Conservation (phyloP, 2,888 invertebrate genomes). For the Dasypogon diadema region DNA sequence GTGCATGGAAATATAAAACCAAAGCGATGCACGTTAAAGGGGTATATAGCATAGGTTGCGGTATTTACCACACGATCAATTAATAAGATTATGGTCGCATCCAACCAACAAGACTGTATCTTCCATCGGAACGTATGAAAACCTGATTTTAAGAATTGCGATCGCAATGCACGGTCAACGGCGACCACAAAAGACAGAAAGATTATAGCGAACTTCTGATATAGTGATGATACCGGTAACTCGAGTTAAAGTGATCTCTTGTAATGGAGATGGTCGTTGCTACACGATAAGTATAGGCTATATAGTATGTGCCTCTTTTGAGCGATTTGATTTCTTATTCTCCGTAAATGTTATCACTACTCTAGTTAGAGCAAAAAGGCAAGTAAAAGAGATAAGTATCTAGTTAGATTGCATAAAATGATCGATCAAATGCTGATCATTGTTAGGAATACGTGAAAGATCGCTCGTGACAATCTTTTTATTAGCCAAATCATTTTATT, state of each 20-base stretch:
- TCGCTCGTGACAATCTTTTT: not conserved
- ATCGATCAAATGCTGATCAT: constrained; percentile 27
- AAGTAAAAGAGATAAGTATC: constrained; percentile 23
- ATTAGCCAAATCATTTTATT: not conserved
- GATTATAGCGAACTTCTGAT: constrained; percentile 44
- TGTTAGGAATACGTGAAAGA: not conserved
- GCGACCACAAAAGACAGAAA: constrained; percentile 50
- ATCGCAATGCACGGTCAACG: constrained; percentile 46
- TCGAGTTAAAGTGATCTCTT: constrained; percentile 47
- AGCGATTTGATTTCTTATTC: constrained; percentile 36
- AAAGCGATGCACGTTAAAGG: not conserved
- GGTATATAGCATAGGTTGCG: constrained; percentile 43
- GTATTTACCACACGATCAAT: constrained; percentile 57
- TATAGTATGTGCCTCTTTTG: not conserved
- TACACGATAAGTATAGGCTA: constrained; percentile 24
- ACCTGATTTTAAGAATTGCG: constrained; percentile 53
- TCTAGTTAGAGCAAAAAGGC: not conserved
- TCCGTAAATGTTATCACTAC: constrained; percentile 38
- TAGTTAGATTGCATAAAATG: constrained; percentile 9
- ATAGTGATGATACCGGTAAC: constrained; percentile 49
- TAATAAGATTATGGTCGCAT: constrained; percentile 54
- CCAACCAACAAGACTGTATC: constrained; percentile 35
- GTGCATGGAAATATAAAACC: constrained; percentile 38
- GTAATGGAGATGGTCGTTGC: constrained; percentile 49
- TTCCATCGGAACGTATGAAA: constrained; percentile 35